Percentiles rank a stretch among this genome's conserved stretches.
Conservation (phyloP, 2,797 vertebrate species). For the Babyrousa celebensis region DNA sequence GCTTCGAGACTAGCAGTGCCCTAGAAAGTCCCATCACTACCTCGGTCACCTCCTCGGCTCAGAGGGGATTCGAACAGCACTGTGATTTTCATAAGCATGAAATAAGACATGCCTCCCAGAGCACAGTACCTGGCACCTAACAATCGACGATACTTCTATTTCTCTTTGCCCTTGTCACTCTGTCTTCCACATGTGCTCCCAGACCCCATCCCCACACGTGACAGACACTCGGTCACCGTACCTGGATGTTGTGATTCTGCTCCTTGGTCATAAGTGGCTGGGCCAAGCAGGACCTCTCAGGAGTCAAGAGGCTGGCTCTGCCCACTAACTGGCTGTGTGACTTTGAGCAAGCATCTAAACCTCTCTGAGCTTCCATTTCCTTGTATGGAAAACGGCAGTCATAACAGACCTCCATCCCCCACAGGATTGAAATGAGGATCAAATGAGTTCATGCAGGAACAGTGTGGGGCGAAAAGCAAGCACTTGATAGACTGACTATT, state of each 20-base stretch:
- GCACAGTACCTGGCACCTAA: neutral
- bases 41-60: neutral
- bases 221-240: neutral
- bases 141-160: neutral
- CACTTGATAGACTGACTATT: too few relatives aligned
- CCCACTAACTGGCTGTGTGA: neutral
- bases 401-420: neutral
- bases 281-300: neutral
- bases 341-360: neutral
- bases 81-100: neutral
- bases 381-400: neutral
- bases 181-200: neutral
- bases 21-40: neutral
- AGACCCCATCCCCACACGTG: rapidly evolving
- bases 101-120: neutral
- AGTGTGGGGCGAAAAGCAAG: neutral
- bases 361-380: neutral
- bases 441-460: neutral
- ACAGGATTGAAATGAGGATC: neutral
- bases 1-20: rapidly evolving
- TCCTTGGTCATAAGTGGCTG: neutral
- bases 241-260: neutral
- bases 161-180: neutral
- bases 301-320: neutral
- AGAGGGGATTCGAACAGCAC: neutral